These are phyloP conservation scores for Microplitis deprimator DNA, from an alignment of 2,888 invertebrate genomes.

Conservation along the genomic window DNA sequence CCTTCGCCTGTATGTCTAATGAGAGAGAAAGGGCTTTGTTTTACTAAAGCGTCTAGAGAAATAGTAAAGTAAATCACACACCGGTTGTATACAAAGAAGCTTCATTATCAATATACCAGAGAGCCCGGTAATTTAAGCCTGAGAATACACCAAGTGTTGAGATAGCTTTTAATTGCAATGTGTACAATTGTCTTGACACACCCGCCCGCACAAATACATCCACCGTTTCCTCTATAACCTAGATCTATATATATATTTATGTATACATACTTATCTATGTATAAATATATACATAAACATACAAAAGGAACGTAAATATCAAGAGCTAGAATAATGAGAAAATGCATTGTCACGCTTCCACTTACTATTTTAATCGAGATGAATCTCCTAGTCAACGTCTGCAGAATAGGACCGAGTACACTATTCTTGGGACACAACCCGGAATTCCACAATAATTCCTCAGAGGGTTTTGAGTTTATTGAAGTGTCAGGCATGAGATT, in stretches of 20 bases:
- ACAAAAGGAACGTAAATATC: not conserved
- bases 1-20: not conserved
- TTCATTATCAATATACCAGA: not conserved
- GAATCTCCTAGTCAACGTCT: not conserved
- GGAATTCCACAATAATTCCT: not conserved
- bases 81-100: not conserved
- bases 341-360: not conserved
- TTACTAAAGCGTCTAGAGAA: not conserved
- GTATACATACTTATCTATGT: not conserved
- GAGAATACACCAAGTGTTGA: not conserved
- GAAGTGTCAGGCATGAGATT: not conserved
- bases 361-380: not conserved
- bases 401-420: not conserved
- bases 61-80: not conserved
- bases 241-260: not conserved
- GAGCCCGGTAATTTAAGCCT: not conserved
- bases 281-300: not conserved
- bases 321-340: not conserved
- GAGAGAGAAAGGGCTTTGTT: not conserved
- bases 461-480: not conserved
- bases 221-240: not conserved
- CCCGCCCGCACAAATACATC: not conserved
- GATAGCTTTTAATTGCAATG: not conserved
- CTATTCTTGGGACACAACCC: not conserved
- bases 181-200: not conserved